Conservation (phyloP, 2,888 invertebrate species). For the Drepanosiphum platanoidis region DNA sequence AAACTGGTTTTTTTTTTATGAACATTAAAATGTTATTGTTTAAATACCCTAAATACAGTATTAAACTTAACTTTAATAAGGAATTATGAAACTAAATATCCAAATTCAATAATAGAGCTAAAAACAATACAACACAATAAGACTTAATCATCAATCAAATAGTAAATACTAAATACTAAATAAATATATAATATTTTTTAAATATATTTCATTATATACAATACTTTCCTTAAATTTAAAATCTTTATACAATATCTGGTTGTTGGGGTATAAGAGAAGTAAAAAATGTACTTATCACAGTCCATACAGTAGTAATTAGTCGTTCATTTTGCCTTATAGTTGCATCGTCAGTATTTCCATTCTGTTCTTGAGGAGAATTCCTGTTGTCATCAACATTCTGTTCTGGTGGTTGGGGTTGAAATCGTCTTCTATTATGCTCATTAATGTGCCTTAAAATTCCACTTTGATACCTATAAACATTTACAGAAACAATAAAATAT, state of each 20-base stretch:
- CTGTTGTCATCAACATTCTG: slow-evolving; percentile 47
- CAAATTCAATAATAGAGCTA: slow-evolving; percentile 11
- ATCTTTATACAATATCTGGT: slow-evolving; percentile 74
- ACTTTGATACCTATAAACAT: slow-evolving; percentile 75
- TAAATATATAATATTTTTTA: not conserved
- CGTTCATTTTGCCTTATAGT: slow-evolving; percentile 67
- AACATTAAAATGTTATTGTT: not conserved
- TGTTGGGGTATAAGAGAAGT: slow-evolving; percentile 93
- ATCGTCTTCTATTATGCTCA: slow-evolving; percentile 49
- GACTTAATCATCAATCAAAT: slow-evolving; percentile 11
- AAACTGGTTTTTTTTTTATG: not conserved
- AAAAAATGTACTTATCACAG: slow-evolving; percentile 92
- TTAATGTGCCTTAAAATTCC: slow-evolving; percentile 75
- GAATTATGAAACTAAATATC: slow-evolving; percentile 13
- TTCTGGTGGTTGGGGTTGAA: slow-evolving; percentile 48
- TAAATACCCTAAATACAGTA: slow-evolving; percentile 22
- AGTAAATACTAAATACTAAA: slow-evolving; percentile 14
- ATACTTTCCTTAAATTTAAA: not conserved
- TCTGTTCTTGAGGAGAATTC: slow-evolving; percentile 24
- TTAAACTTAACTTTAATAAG: not conserved
- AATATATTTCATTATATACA: slow-evolving; percentile 61
- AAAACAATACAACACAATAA: slow-evolving; percentile 26
- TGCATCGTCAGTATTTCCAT: slow-evolving; percentile 58
- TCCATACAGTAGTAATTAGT: slow-evolving; percentile 82
- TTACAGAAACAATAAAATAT: not conserved